Conservation (phyloP, 2,888 invertebrate genomes). For the Galeruca laticollis region DNA sequence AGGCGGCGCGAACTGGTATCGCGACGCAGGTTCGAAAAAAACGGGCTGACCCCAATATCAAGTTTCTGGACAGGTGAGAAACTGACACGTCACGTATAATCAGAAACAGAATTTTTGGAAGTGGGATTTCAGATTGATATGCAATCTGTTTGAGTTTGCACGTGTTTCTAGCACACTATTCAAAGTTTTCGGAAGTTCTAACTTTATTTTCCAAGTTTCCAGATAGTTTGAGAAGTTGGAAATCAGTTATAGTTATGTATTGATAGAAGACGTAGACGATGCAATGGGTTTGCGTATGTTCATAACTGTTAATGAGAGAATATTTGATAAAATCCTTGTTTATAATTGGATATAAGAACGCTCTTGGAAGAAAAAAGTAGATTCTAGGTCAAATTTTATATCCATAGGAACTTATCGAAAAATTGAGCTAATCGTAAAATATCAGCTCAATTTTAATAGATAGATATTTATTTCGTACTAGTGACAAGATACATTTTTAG, state of each 20-base stretch:
- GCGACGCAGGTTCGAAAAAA: slow-evolving; percentile 60
- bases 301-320: not conserved
- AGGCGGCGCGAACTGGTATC: slow-evolving; percentile 63
- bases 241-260: slow-evolving; percentile 14
- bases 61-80: slow-evolving; percentile 54
- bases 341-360: too few relatives aligned
- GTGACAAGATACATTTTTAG: too few relatives aligned
- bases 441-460: too few relatives aligned
- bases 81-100: slow-evolving; percentile 46
- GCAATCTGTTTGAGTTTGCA: slow-evolving; percentile 47
- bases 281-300: slow-evolving; percentile 5
- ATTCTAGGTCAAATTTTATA: too few relatives aligned
- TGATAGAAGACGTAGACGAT: not conserved
- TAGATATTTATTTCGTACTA: too few relatives aligned
- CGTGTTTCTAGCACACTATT: slow-evolving; percentile 47
- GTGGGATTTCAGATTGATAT: slow-evolving; percentile 33
- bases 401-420: too few relatives aligned
- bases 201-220: slow-evolving; percentile 39
- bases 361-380: too few relatives aligned
- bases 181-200: slow-evolving; percentile 35
- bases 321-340: too few relatives aligned
- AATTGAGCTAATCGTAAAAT: too few relatives aligned
- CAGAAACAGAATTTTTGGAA: slow-evolving; percentile 32
- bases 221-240: slow-evolving; percentile 17
- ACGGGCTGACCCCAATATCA: slow-evolving; percentile 54